These are phyloP conservation scores for Aplysina aerophoba DNA, from an alignment of 37 sponge, comb jelly and placozoan species.

Conservation along the genomic window DNA sequence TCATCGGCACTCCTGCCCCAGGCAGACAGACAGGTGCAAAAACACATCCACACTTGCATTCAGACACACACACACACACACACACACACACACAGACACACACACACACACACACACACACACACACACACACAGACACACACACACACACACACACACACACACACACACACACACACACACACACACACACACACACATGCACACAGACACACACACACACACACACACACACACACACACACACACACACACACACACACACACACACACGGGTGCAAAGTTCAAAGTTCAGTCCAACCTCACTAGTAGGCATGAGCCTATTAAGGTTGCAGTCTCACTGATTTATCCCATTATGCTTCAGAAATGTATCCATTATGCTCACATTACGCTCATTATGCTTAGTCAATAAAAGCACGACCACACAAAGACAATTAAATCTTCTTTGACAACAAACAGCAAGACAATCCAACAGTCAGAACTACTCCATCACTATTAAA, in stretches of 20 bases:
- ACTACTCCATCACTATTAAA: too few species aligned
- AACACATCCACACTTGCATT: too few species aligned
- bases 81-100: neutral
- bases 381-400: neutral
- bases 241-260: neutral
- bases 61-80: too few species aligned
- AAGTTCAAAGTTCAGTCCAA: neutral
- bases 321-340: neutral
- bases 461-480: too few species aligned
- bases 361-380: neutral
- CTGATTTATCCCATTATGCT: slow-evolving; percentile 7
- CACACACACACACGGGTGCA: neutral
- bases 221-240: too few species aligned
- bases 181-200: neutral
- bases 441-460: too few species aligned
- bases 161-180: neutral
- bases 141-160: neutral
- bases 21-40: too few species aligned
- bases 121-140: neutral
- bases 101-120: neutral
- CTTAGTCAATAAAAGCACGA: neutral
- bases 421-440: neutral
- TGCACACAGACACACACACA: too few species aligned
- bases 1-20: neutral
- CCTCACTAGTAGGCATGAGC: neutral